These are phyloP conservation scores for Apodemus sylvaticus DNA, from an alignment of 2,113 vertebrate species.

Conservation along the genomic window DNA sequence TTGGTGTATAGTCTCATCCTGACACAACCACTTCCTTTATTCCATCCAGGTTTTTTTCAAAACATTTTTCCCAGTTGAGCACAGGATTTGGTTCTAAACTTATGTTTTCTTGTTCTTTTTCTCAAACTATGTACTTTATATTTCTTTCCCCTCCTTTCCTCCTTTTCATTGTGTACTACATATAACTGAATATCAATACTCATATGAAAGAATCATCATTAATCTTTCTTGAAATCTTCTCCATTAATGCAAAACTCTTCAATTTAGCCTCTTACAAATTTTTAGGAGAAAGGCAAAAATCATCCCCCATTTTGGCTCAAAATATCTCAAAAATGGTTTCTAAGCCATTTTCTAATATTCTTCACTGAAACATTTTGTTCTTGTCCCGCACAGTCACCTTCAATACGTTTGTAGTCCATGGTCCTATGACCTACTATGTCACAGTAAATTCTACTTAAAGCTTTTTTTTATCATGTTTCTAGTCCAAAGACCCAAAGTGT, in stretches of 20 bases:
- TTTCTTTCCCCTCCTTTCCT: not conserved
- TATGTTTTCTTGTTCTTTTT: not conserved
- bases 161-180: not conserved
- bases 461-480: too few species aligned
- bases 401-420: not conserved
- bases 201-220: too few species aligned
- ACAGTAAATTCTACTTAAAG: not conserved
- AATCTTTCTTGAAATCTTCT: not conserved
- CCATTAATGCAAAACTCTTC: too few species aligned
- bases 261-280: too few species aligned
- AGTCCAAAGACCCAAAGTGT: not conserved
- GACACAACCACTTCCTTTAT: not conserved
- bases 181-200: not conserved
- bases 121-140: too few species aligned
- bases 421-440: not conserved
- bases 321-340: too few species aligned
- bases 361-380: not conserved
- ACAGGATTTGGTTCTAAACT: not conserved
- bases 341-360: too few species aligned
- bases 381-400: not conserved
- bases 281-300: too few species aligned
- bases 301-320: too few species aligned
- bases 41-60: not conserved
- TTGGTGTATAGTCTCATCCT: too few species aligned
- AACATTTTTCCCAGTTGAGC: not conserved